phyloP scores from a whole-genome alignment of 2,888 invertebrate genomes.

The Galerucella nymphaeae region DNA sequence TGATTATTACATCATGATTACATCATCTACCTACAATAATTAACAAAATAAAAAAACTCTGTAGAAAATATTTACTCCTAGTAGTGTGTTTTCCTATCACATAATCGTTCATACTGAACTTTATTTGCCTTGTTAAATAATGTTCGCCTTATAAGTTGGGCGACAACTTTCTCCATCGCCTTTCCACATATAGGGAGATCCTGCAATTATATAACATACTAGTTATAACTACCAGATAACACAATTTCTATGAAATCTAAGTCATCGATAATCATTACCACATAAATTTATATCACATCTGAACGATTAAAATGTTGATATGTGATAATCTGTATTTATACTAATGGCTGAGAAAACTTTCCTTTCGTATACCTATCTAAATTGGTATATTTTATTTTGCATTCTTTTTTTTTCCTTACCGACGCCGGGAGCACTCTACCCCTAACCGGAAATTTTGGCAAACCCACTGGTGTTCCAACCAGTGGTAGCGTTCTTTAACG shows the following conservation, averaged over 20 bases:
- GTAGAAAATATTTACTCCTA: not conserved
- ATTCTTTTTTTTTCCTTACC: too few species aligned
- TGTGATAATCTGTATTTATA: too few species aligned
- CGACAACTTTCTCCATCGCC: not conserved
- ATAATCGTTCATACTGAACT: not conserved
- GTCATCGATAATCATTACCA: not conserved
- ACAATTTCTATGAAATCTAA: not conserved
- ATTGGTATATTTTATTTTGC: too few species aligned
- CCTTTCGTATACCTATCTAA: too few species aligned
- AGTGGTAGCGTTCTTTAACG: too few species aligned
- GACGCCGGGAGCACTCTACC: too few species aligned
- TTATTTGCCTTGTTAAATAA: not conserved
- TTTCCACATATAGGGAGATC: not conserved
- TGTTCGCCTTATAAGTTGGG: not conserved
- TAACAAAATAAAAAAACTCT: not conserved
- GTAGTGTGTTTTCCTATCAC: not conserved
- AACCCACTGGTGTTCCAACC: too few species aligned
- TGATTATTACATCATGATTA: too few species aligned
- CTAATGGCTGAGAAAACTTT: too few species aligned
- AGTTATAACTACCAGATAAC: constrained; percentile 2
- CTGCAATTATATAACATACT: not conserved
- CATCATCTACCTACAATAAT: not conserved
- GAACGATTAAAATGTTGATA: not conserved
- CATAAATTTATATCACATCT: too few species aligned
- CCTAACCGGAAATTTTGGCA: too few species aligned